These are phyloP conservation scores for Catamblyrhynchus diadema DNA, from an alignment of 2,797 vertebrate species.

Conservation along the genomic window DNA sequence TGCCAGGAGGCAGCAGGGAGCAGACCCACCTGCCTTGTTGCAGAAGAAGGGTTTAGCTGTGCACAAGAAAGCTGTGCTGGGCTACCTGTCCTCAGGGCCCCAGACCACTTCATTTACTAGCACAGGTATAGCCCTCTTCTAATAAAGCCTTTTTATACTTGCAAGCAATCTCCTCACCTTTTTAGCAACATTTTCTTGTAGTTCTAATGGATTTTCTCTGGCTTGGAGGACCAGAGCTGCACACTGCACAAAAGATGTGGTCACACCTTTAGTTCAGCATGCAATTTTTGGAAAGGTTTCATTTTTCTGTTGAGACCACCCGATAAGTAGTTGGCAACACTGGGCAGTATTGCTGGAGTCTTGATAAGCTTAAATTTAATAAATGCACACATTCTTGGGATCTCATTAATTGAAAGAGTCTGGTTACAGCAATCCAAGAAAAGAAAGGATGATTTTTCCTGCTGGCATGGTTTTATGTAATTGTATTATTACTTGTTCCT, in stretches of 20 bases:
- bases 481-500: conserved; percentile 25
- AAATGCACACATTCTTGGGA: not conserved
- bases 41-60: not conserved
- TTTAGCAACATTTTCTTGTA: not conserved
- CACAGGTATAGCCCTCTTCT: not conserved
- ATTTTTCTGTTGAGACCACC: not conserved
- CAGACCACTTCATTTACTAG: not conserved
- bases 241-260: not conserved
- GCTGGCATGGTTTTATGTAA: not conserved
- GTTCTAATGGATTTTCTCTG: not conserved
- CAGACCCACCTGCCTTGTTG: not conserved
- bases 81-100: not conserved
- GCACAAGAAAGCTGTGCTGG: not conserved
- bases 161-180: not conserved
- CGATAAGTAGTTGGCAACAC: not conserved
- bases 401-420: conserved; percentile 5
- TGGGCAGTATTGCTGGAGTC: not conserved
- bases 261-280: not conserved
- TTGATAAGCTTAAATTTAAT: conserved; percentile 7
- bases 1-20: not conserved
- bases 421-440: not conserved
- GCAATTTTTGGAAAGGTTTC: not conserved
- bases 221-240: not conserved
- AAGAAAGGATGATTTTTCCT: conserved; percentile 26
- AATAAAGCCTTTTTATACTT: not conserved